Evolutionary conservation across 2,797 vertebrate genomes (phyloP).

Genomic region (Galagoides demidoff): DNA sequence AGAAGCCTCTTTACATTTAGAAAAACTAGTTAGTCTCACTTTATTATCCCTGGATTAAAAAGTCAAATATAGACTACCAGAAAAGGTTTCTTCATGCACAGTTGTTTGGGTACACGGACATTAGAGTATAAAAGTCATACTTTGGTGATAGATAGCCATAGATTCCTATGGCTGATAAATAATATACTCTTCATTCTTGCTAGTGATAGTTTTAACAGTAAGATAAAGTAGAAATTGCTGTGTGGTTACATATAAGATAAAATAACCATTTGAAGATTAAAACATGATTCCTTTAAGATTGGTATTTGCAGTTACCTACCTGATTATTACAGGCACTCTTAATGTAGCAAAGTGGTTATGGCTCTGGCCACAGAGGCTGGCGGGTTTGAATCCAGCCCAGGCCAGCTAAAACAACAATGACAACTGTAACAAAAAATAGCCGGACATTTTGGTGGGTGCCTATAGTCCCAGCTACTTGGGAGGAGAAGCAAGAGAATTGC

Average conservation of each 20-base stretch:
- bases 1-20: not conserved
- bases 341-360: too few relatives aligned
- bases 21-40: not conserved
- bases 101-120: not conserved
- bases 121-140: not conserved
- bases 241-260: not conserved
- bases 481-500: too few relatives aligned
- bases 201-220: not conserved
- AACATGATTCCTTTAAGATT: not conserved
- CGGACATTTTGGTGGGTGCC: too few relatives aligned
- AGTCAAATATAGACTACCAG: not conserved
- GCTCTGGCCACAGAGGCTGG: too few relatives aligned
- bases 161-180: not conserved
- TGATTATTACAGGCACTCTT: not conserved
- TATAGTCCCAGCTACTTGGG: too few relatives aligned
- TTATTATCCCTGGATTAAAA: not conserved
- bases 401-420: too few relatives aligned
- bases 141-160: not conserved
- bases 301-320: not conserved
- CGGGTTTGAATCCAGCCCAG: too few relatives aligned
- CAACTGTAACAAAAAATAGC: too few relatives aligned
- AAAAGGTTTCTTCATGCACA: not conserved
- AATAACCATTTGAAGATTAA: slow-evolving; percentile 10
- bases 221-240: not conserved
- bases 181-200: not conserved